phyloP scores from a whole-genome alignment of 2,797 vertebrate genomes.

The Pipistrellus pygmaeus region DNA sequence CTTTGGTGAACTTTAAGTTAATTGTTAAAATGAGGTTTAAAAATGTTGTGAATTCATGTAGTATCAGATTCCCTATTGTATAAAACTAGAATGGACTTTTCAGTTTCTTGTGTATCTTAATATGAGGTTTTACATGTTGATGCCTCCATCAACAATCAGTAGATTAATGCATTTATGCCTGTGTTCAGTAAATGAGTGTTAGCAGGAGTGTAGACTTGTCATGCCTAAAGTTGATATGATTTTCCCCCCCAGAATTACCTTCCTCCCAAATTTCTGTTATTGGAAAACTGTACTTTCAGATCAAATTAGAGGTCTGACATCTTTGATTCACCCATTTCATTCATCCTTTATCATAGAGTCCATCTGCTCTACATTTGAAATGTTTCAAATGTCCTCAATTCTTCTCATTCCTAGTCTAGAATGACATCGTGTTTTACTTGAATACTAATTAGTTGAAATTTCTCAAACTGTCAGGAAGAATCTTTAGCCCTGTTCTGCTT shows the following conservation, averaged over 20 bases:
- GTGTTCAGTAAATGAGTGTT: background rate
- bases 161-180: conserved; percentile 45
- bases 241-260: background rate
- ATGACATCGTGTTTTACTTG: background rate
- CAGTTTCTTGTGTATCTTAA: conserved; percentile 44
- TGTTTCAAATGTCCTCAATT: conserved; percentile 48
- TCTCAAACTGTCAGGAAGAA: background rate
- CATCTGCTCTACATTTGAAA: conserved; percentile 21
- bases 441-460: conserved; percentile 13
- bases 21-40: conserved; percentile 61
- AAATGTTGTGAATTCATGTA: background rate
- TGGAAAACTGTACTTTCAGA: conserved; percentile 12
- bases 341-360: conserved; percentile 33
- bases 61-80: background rate
- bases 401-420: background rate
- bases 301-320: conserved; percentile 25
- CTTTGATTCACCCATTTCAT: conserved; percentile 44
- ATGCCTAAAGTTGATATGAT: conserved; percentile 13
- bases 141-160: conserved; percentile 17
- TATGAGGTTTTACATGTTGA: conserved; percentile 37
- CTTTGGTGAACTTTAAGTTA: conserved; percentile 39
- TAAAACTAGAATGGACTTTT: conserved; percentile 9
- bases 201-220: background rate
- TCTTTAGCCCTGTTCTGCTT: background rate
- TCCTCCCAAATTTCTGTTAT: conserved; percentile 29